These are phyloP conservation scores for Litoditis marina DNA, from an alignment of 2,888 invertebrate genomes.

Conservation along the genomic window DNA sequence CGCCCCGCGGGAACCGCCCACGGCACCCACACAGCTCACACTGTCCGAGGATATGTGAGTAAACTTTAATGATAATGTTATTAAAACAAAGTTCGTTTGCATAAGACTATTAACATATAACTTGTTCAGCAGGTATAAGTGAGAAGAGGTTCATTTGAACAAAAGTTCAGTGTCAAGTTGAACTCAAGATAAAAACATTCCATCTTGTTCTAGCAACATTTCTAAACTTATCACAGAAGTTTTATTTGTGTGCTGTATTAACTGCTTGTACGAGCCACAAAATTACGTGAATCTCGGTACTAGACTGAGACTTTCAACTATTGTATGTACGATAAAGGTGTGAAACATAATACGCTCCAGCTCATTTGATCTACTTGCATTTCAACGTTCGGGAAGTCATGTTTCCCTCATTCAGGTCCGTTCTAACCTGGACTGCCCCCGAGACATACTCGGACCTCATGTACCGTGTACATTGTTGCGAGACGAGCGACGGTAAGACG, in stretches of 20 bases:
- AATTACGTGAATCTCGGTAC: too few species aligned
- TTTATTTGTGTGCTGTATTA: too few species aligned
- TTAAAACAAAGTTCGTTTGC: background rate
- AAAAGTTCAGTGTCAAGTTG: too few species aligned
- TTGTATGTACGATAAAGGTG: too few species aligned
- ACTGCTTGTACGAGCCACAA: too few species aligned
- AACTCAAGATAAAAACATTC: too few species aligned
- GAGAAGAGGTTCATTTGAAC: too few species aligned
- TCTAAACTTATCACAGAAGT: too few species aligned
- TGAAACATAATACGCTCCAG: background rate
- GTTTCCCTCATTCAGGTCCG: slow-evolving; percentile 2
- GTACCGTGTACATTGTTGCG: slow-evolving; percentile 16
- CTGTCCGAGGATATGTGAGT: slow-evolving; percentile 11
- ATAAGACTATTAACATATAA: too few species aligned
- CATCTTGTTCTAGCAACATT: too few species aligned
- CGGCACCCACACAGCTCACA: slow-evolving; percentile 13
- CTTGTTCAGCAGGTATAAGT: too few species aligned
- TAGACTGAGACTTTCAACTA: too few species aligned
- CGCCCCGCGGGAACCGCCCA: slow-evolving; percentile 21
- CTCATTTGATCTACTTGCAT: background rate
- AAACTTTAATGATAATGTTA: background rate
- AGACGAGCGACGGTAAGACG: slow-evolving; percentile 3
- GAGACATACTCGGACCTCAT: slow-evolving; percentile 11
- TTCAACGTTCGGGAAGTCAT: background rate
- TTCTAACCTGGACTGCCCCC: slow-evolving; percentile 14